Conservation (phyloP, 2,113 vertebrate species). For the Myiopsitta monachus region DNA sequence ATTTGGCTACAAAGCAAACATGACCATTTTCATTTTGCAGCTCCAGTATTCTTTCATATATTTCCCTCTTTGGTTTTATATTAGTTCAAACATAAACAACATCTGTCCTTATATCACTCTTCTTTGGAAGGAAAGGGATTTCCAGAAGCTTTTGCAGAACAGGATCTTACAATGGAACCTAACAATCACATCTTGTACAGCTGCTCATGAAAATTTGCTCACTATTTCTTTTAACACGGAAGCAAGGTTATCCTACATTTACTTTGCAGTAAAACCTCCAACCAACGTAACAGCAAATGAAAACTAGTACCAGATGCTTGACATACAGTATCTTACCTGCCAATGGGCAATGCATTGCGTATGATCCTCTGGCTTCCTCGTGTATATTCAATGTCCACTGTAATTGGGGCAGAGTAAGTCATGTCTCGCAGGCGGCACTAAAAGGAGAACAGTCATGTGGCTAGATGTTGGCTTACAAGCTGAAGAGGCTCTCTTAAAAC, state of each 20-base stretch:
- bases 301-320: neutral
- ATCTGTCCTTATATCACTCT: neutral
- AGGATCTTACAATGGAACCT: neutral
- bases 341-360: conserved; percentile 92
- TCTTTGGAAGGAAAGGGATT: neutral
- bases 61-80: neutral
- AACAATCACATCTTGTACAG: neutral
- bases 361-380: conserved; percentile 97
- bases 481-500: neutral
- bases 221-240: neutral
- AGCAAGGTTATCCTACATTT: neutral
- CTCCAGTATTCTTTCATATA: neutral
- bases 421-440: conserved; percentile 97
- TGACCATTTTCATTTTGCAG: neutral
- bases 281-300: neutral
- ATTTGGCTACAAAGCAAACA: neutral
- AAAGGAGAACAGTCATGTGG: neutral
- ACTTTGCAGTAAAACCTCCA: neutral
- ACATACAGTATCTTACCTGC: conserved; percentile 76
- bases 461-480: neutral
- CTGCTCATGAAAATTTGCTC: neutral
- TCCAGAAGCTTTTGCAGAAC: neutral
- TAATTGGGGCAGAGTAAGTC: conserved; percentile 95
- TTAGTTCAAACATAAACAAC: neutral
- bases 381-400: conserved; percentile 97